Conservation (phyloP, 2,888 invertebrate species). For the Philonicus albiceps region DNA sequence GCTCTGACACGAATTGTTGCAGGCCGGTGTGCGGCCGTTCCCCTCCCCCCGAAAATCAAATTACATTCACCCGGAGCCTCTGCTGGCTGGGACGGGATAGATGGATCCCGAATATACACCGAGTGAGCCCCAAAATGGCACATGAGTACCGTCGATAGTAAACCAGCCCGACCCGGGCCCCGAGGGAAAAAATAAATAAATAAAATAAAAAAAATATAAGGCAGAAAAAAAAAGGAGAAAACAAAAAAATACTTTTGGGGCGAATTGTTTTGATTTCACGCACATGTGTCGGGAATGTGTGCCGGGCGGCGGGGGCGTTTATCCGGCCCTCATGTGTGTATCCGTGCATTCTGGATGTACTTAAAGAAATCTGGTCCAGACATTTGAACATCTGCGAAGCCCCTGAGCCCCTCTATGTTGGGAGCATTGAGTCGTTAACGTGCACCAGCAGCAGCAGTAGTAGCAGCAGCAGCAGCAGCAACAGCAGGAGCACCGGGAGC, state of each 20-base stretch:
- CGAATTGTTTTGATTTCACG: conserved; percentile 32
- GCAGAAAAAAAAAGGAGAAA: background rate
- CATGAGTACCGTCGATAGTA: background rate
- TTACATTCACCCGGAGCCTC: background rate
- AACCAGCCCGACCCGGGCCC: background rate
- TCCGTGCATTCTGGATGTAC: background rate
- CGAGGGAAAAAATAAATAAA: background rate
- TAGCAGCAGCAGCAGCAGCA: background rate
- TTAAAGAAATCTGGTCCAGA: conserved; percentile 39
- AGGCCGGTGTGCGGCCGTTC: background rate
- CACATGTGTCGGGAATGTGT: conserved; percentile 15
- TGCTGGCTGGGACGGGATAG: background rate
- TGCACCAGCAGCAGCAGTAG: background rate
- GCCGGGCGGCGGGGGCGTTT: background rate
- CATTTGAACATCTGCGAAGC: conserved; percentile 21
- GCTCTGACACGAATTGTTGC: background rate
- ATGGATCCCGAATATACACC: background rate
- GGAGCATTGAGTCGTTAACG: conserved; percentile 13
- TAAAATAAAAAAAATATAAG: background rate
- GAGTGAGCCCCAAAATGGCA: background rate
- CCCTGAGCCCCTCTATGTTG: background rate
- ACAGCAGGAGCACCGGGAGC: background rate
- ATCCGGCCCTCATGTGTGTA: background rate
- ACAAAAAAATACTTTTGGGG: background rate
- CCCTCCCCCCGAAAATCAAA: background rate